A percentile compares a stretch with the other conserved stretches of the same genome.
Evolutionary conservation across 2,888 invertebrate genomes (phyloP).

Genomic region (Cryptosula pallasiana): DNA sequence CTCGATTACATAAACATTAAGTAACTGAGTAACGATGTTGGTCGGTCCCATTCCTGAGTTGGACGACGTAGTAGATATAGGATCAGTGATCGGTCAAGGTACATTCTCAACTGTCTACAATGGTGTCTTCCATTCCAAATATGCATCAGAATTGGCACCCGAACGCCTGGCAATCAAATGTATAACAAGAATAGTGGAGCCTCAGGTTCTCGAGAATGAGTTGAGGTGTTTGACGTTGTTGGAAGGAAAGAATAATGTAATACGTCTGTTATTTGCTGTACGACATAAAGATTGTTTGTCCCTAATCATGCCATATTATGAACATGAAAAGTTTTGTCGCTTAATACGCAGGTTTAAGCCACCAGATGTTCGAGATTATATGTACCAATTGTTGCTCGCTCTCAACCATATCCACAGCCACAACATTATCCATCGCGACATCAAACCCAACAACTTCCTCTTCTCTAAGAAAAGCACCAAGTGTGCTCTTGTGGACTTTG

Average conservation of each 20-base stretch:
- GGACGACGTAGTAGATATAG: background rate
- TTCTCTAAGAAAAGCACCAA: slow-evolving; percentile 64
- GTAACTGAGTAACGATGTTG: slow-evolving; percentile 14
- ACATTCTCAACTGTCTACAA: slow-evolving; percentile 20
- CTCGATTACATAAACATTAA: too few species aligned
- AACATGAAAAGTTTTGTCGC: slow-evolving; percentile 68
- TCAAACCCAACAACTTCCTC: slow-evolving; percentile 86
- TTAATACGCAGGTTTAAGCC: background rate
- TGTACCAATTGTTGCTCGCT: slow-evolving; percentile 73
- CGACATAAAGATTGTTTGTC: slow-evolving; percentile 73
- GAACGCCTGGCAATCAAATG: background rate
- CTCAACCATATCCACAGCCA: slow-evolving; percentile 74
- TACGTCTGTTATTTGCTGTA: slow-evolving; percentile 72
- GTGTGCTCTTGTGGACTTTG: slow-evolving; percentile 77
- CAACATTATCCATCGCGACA: slow-evolving; percentile 80
- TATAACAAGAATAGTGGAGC: slow-evolving; percentile 9
- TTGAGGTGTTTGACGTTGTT: slow-evolving; percentile 33
- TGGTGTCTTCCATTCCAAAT: background rate
- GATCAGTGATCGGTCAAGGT: background rate
- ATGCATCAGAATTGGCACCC: background rate
- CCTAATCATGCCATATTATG: slow-evolving; percentile 83
- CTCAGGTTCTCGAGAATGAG: slow-evolving; percentile 16
- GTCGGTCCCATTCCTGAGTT: background rate
- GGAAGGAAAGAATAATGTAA: slow-evolving; percentile 75
- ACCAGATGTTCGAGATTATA: slow-evolving; percentile 68